Conservation (phyloP, 2,797 vertebrate genomes). For the Myotis daubentonii region DNA sequence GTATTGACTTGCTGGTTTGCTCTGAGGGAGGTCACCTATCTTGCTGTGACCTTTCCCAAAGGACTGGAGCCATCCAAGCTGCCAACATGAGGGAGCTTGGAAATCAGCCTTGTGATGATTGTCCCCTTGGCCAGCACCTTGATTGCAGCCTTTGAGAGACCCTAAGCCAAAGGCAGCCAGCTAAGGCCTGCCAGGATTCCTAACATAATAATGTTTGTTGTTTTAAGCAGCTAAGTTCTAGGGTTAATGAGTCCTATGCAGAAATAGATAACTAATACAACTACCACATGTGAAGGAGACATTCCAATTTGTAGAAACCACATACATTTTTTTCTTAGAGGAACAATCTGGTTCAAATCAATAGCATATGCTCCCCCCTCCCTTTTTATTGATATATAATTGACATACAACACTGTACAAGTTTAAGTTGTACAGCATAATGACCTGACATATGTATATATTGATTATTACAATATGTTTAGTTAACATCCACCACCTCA, state of each 20-base stretch:
- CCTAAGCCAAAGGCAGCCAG: background rate
- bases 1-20: background rate
- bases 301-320: background rate
- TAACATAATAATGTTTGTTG: background rate
- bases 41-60: background rate
- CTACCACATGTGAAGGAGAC: background rate
- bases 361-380: background rate
- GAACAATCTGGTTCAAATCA: slow-evolving; percentile 2
- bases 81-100: background rate
- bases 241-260: background rate
- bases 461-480: background rate
- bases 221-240: background rate
- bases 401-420: background rate
- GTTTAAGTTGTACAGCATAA: background rate
- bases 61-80: background rate
- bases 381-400: background rate
- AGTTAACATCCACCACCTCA: background rate
- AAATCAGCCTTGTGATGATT: background rate
- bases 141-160: background rate
- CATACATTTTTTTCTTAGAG: background rate
- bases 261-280: background rate
- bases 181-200: background rate
- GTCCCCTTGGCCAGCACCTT: background rate
- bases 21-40: background rate
- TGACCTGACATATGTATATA: background rate